Evolutionary conservation across 2,113 vertebrate genomes (phyloP).

Genomic region (Callorhinus ursinus): DNA sequence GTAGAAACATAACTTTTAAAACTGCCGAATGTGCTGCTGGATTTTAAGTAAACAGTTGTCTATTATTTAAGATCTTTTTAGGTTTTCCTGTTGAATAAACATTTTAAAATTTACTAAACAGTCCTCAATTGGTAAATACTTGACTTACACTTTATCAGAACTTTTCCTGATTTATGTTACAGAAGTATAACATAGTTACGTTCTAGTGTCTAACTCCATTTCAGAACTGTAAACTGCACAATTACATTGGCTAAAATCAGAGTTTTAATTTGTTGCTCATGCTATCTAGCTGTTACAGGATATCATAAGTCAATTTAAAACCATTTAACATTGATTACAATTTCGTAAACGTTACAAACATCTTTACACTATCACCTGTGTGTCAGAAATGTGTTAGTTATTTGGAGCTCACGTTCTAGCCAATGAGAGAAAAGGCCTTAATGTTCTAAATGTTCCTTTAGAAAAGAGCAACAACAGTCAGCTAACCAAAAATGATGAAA

Average conservation of each 20-base stretch:
- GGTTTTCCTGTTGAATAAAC: constrained; percentile 13
- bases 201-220: constrained; percentile 75
- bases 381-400: background rate
- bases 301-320: background rate
- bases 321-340: background rate
- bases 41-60: constrained; percentile 35
- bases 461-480: constrained; percentile 22
- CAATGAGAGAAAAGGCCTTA: background rate
- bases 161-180: background rate
- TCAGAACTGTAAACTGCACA: constrained; percentile 62
- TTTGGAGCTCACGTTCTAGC: background rate
- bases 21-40: background rate
- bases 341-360: constrained; percentile 28
- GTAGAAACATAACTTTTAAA: background rate
- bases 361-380: constrained; percentile 4
- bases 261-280: constrained; percentile 47
- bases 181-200: background rate
- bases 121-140: constrained; percentile 37
- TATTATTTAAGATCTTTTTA: constrained; percentile 15
- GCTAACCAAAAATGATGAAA: constrained; percentile 40
- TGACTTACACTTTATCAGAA: constrained; percentile 29
- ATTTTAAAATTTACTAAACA: constrained; percentile 36
- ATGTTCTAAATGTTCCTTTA: background rate
- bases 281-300: background rate
- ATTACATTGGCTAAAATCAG: constrained; percentile 12